Conservation (phyloP, 2,797 vertebrate genomes). For the Lepus oiostolus region DNA sequence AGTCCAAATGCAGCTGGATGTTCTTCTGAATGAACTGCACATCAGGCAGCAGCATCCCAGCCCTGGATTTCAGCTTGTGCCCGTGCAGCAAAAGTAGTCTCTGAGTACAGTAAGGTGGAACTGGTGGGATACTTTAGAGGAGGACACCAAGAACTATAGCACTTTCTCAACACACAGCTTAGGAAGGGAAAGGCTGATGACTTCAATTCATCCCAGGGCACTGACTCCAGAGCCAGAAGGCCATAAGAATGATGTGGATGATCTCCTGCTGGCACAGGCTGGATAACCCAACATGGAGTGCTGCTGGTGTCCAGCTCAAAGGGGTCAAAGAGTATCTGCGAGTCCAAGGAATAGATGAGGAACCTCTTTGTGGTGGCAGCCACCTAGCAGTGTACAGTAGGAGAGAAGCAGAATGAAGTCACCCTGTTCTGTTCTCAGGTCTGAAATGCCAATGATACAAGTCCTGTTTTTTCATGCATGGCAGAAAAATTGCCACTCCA, state of each 20-base stretch:
- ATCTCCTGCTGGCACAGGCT: constrained; percentile 90
- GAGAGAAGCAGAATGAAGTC: constrained; percentile 94
- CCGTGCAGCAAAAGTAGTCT: constrained; percentile 94
- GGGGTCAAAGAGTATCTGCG: constrained; percentile 95
- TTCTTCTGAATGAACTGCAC: constrained; percentile 96
- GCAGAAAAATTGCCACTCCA: constrained; percentile 93
- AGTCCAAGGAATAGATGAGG: constrained; percentile 96
- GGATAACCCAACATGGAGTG: constrained; percentile 92
- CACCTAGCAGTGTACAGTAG: constrained; percentile 97
- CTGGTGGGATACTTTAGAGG: constrained; percentile 94
- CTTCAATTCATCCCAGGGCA: constrained; percentile 92
- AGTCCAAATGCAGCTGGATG: constrained; percentile 94
- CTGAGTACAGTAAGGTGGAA: constrained; percentile 97
- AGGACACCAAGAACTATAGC: constrained; percentile 92
- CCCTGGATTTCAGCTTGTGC: constrained; percentile 95
- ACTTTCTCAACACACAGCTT: constrained; percentile 96
- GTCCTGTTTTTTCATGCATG: constrained; percentile 95
- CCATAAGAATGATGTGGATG: constrained; percentile 93
- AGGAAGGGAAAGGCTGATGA: constrained; percentile 94
- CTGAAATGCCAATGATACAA: constrained; percentile 97
- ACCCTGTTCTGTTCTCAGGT: constrained; percentile 97
- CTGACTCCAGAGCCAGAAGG: constrained; percentile 95
- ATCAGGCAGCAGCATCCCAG: constrained; percentile 89
- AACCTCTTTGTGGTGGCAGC: constrained; percentile 97
- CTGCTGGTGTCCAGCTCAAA: constrained; percentile 96